Conservation (phyloP, 2,797 vertebrate genomes). For the Squalus acanthias region DNA sequence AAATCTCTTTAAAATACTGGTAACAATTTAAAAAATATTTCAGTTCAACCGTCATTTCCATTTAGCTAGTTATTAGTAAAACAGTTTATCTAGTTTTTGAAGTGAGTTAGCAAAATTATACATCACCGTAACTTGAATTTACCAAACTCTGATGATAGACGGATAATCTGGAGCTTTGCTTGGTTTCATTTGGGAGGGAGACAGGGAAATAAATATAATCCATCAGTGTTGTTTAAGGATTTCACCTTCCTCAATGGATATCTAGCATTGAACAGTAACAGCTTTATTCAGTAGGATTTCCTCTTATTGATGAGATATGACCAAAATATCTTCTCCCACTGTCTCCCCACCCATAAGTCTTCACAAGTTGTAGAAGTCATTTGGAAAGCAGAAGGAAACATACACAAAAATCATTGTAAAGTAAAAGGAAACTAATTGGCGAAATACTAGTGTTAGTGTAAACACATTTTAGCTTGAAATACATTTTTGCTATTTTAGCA, state of each 20-base stretch:
- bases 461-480: background rate
- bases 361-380: background rate
- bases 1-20: background rate
- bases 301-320: background rate
- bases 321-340: background rate
- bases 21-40: background rate
- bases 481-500: background rate
- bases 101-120: background rate
- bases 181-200: background rate
- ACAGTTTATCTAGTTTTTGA: no score
- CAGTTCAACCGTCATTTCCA: background rate
- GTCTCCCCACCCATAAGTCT: background rate
- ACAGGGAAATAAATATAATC: background rate
- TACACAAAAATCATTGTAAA: background rate
- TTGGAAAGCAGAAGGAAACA: background rate
- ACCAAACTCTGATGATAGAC: background rate
- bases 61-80: background rate
- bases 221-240: background rate
- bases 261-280: background rate
- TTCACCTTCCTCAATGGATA: background rate
- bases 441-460: background rate
- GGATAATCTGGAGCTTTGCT: background rate
- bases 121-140: background rate
- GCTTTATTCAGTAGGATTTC: background rate
- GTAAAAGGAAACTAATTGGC: background rate